Conservation (phyloP, 2,113 vertebrate species). For the Orycteropus afer region DNA sequence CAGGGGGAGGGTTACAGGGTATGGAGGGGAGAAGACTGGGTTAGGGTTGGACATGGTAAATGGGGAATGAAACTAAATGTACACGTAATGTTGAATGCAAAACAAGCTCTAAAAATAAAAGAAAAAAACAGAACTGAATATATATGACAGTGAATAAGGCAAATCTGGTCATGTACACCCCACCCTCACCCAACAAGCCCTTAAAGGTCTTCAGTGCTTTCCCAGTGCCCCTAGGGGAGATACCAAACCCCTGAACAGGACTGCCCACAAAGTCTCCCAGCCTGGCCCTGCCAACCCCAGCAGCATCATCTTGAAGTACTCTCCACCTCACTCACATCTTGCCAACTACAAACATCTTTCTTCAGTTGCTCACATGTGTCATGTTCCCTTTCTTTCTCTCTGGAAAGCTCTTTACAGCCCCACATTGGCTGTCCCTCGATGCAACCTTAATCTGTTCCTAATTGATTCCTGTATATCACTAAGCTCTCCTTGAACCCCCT, state of each 20-base stretch:
- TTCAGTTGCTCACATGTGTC: background rate
- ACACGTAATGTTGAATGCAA: too few species aligned
- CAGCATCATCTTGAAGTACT: background rate
- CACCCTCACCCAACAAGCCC: background rate
- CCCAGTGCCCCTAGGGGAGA: fast-evolving
- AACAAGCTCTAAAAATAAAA: too few species aligned
- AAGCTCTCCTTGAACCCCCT: background rate
- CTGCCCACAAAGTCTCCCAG: too few species aligned
- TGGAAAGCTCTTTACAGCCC: background rate
- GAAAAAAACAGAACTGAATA: background rate
- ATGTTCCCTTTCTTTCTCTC: background rate
- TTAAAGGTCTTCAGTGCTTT: background rate
- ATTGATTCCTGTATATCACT: background rate
- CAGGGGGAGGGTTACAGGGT: too few species aligned
- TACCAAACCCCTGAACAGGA: background rate
- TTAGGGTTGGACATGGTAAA: too few species aligned
- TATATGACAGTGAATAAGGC: background rate
- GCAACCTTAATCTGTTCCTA: background rate
- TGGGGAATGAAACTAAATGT: too few species aligned
- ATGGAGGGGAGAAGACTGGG: too few species aligned
- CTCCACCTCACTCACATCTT: too few species aligned
- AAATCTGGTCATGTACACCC: background rate
- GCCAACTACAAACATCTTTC: background rate
- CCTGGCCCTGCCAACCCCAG: background rate
- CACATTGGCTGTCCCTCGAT: too few species aligned